phyloP scores from a whole-genome alignment of 1,140 invertebrate genomes.

The Aleiodes sp. region DNA sequence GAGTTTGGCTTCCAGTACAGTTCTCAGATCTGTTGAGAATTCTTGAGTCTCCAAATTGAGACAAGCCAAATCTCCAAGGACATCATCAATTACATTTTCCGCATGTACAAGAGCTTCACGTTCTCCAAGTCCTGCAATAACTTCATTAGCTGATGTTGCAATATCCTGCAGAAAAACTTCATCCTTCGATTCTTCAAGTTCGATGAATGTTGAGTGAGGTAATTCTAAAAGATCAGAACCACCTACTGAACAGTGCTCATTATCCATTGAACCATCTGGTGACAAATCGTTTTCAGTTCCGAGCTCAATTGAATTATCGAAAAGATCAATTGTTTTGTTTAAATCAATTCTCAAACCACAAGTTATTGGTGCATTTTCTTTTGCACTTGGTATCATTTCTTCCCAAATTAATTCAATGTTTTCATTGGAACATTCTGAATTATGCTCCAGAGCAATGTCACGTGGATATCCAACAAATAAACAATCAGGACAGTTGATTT shows the following conservation, averaged over 20 bases:
- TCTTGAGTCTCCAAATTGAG: slow-evolving; percentile 30
- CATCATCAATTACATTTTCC: slow-evolving; percentile 48
- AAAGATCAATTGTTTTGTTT: slow-evolving; percentile 39
- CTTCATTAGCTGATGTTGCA: slow-evolving; percentile 53
- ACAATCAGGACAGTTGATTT: background rate
- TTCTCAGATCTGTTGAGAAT: slow-evolving; percentile 12
- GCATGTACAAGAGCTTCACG: slow-evolving; percentile 43
- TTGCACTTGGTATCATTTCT: slow-evolving; percentile 1
- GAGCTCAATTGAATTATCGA: slow-evolving; percentile 35
- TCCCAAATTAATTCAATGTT: slow-evolving; percentile 32
- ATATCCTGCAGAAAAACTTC: slow-evolving; percentile 53
- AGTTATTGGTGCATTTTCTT: background rate
- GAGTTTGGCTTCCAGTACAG: slow-evolving; percentile 33
- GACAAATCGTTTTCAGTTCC: background rate
- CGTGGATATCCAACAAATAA: background rate
- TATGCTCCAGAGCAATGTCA: background rate
- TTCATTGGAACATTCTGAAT: slow-evolving; percentile 1
- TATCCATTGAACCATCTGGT: slow-evolving; percentile 13
- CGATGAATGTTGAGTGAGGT: slow-evolving; percentile 39
- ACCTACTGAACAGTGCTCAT: slow-evolving; percentile 34
- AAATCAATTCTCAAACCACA: slow-evolving; percentile 1
- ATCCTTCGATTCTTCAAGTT: slow-evolving; percentile 47
- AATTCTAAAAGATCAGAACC: slow-evolving; percentile 53
- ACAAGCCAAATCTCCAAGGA: slow-evolving; percentile 41
- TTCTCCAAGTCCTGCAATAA: slow-evolving; percentile 52